A percentile compares a stretch with the other conserved stretches of the same genome.
Evolutionary conservation across 2,797 vertebrate genomes (phyloP).

Genomic region (Sitta carolinensis): DNA sequence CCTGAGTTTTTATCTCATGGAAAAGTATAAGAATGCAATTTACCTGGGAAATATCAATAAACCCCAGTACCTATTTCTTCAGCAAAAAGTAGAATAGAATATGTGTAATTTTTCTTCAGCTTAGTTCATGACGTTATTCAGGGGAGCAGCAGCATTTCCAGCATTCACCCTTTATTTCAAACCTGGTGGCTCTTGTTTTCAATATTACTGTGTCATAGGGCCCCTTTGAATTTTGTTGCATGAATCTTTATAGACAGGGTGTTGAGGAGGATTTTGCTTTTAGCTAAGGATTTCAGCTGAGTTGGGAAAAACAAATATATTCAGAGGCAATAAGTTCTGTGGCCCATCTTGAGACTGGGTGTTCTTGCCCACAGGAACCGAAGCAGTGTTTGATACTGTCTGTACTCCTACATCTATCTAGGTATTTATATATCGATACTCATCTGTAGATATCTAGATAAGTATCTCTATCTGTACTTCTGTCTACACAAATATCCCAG

Average conservation of each 20-base stretch:
- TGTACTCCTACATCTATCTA: neutral
- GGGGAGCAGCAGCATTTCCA: neutral
- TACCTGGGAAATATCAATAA: neutral
- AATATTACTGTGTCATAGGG: neutral
- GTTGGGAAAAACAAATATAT: neutral
- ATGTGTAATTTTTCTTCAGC: neutral
- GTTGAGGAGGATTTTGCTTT: neutral
- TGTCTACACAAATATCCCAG: neutral
- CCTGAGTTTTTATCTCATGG: neutral
- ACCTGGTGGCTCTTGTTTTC: neutral
- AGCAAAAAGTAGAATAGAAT: neutral
- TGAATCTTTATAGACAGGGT: neutral
- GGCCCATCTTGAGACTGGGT: neutral
- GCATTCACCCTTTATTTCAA: neutral
- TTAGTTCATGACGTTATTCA: neutral
- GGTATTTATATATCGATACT: neutral
- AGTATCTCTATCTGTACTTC: neutral
- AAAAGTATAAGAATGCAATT: neutral
- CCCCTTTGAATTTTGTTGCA: neutral
- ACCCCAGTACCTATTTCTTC: neutral
- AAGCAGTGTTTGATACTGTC: neutral
- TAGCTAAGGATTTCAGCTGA: neutral
- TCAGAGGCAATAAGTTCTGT: neutral
- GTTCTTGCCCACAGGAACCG: neutral
- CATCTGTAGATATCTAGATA: neutral